Percentiles rank a stretch among this genome's conserved stretches.
Conservation (phyloP, 2,888 invertebrate genomes). For the Nephrotoma flavescens region DNA sequence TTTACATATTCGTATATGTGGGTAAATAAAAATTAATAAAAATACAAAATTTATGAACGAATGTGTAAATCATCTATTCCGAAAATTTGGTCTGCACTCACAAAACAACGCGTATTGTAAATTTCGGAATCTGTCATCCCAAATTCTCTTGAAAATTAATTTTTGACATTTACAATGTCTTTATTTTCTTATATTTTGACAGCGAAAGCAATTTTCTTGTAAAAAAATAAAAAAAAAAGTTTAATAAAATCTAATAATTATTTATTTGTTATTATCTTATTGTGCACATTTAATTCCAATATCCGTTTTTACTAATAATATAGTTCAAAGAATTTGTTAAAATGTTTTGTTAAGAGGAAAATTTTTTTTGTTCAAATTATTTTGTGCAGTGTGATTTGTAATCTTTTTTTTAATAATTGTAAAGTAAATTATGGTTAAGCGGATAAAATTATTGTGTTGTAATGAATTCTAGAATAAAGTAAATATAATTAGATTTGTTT, state of each 20-base stretch:
- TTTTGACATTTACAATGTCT: background rate
- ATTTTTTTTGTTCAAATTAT: background rate
- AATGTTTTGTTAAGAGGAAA: background rate
- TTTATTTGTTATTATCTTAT: background rate
- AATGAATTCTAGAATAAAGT: conserved; percentile 14
- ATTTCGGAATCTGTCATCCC: background rate
- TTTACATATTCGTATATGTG: no score
- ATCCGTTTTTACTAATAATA: background rate
- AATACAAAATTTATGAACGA: no score
- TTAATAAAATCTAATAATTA: background rate
- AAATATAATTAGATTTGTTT: conserved; percentile 1
- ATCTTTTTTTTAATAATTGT: background rate
- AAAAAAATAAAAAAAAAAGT: background rate
- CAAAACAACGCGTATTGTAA: no score
- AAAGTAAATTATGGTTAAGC: background rate
- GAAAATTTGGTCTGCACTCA: no score
- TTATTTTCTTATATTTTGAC: background rate
- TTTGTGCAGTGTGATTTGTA: background rate
- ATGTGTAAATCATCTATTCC: no score
- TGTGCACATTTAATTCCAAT: background rate
- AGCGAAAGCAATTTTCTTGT: background rate
- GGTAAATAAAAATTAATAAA: no score
- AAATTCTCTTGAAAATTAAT: background rate
- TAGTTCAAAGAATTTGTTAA: background rate
- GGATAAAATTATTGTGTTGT: conserved; percentile 3